Evolutionary conservation across 2,888 invertebrate species (phyloP).

Genomic region (Automeris io): DNA sequence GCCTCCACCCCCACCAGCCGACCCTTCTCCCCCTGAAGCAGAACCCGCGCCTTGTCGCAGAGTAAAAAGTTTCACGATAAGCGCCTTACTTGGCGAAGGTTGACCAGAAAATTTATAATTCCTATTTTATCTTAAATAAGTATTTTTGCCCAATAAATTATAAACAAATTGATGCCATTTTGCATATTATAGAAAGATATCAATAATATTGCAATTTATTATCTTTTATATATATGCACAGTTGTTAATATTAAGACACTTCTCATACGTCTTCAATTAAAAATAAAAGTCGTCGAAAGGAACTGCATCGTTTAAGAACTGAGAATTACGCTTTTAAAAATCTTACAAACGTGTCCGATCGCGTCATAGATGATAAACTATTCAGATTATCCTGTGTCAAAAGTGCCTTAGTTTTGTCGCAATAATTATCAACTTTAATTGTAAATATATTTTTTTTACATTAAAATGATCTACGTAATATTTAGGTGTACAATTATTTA

Average conservation of each 20-base stretch:
- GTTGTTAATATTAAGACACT: too few relatives aligned
- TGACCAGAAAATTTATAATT: too few relatives aligned
- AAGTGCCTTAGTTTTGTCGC: too few relatives aligned
- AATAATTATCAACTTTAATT: too few relatives aligned
- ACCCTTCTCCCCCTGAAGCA: conserved; percentile 38
- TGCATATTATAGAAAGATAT: conserved; percentile 8
- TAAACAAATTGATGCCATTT: conserved; percentile 1
- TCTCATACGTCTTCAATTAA: background rate
- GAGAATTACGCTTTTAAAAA: too few relatives aligned
- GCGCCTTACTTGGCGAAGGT: conserved; percentile 68
- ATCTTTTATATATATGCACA: background rate
- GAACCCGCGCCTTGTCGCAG: conserved; percentile 58
- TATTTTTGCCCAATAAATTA: background rate
- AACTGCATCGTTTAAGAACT: too few relatives aligned
- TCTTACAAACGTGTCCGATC: too few relatives aligned
- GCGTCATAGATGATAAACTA: too few relatives aligned
- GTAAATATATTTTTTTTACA: too few relatives aligned
- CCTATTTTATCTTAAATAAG: background rate
- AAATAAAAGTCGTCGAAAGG: too few relatives aligned
- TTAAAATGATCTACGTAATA: too few relatives aligned
- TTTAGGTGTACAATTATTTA: conserved; percentile 6
- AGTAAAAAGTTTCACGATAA: conserved; percentile 67
- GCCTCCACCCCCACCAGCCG: conserved; percentile 36
- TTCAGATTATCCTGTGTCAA: too few relatives aligned
- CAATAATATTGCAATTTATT: conserved; percentile 3